phyloP scores from a whole-genome alignment of 2,888 invertebrate genomes.

The Saturnia pavonia region DNA sequence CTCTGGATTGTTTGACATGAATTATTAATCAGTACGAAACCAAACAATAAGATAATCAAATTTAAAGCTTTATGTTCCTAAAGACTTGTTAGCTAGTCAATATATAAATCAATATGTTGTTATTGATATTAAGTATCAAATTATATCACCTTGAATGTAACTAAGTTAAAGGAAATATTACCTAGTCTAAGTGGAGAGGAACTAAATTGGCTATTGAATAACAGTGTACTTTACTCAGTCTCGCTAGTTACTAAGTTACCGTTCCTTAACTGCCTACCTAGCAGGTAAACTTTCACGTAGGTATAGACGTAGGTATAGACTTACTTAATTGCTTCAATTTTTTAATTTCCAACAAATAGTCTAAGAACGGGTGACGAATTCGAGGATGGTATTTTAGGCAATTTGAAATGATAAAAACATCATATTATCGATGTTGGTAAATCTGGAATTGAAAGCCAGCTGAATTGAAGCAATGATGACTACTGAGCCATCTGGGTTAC shows the following conservation, averaged over 20 bases:
- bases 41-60: no score
- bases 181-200: background rate
- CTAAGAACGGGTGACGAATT: no score
- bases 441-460: no score
- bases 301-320: background rate
- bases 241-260: background rate
- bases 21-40: no score
- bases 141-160: background rate
- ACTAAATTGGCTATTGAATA: constrained; percentile 3
- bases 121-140: background rate
- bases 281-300: background rate
- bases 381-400: no score
- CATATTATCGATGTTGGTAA: no score
- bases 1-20: background rate
- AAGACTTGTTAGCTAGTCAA: background rate
- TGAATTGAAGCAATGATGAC: no score
- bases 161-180: constrained; percentile 1
- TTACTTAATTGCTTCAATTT: background rate
- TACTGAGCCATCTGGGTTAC: no score
- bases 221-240: background rate
- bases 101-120: background rate
- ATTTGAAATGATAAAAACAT: no score
- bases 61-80: no score
- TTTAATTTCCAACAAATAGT: background rate
- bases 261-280: background rate